Evolutionary conservation across 2,888 invertebrate species (phyloP).

Genomic region (Aphodius sticticus): DNA sequence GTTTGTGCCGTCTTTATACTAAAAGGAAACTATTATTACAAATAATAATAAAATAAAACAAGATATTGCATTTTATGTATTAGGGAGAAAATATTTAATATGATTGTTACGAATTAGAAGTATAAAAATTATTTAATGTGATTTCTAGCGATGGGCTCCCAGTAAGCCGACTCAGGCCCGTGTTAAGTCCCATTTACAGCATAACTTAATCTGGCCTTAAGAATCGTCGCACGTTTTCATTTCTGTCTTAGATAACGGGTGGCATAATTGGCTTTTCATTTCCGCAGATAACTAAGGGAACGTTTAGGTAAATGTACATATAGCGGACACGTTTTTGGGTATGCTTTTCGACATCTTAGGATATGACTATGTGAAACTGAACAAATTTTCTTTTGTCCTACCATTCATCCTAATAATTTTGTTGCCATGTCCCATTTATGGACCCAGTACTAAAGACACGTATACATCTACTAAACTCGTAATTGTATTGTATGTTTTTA

Average conservation of each 20-base stretch:
- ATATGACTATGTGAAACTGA: conserved; percentile 13
- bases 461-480: conserved; percentile 31
- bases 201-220: neutral
- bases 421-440: conserved; percentile 7
- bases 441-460: conserved; percentile 27
- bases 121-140: conserved; percentile 54
- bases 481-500: conserved; percentile 36
- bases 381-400: neutral
- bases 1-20: conserved; percentile 54
- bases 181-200: neutral
- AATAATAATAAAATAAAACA: conserved; percentile 31
- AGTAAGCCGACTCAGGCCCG: neutral
- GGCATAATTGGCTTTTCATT: neutral
- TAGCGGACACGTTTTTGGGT: conserved; percentile 23
- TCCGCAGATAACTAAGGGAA: conserved; percentile 9
- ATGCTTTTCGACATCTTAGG: neutral
- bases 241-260: neutral
- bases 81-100: conserved; percentile 49
- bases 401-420: neutral
- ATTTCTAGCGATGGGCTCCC: conserved; percentile 42
- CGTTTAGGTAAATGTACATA: conserved; percentile 19
- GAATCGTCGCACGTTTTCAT: neutral
- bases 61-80: conserved; percentile 53
- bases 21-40: conserved; percentile 44
- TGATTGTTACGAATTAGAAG: conserved; percentile 55